phyloP scores from a whole-genome alignment of 2,888 invertebrate genomes.

The Parelbella ahira region DNA sequence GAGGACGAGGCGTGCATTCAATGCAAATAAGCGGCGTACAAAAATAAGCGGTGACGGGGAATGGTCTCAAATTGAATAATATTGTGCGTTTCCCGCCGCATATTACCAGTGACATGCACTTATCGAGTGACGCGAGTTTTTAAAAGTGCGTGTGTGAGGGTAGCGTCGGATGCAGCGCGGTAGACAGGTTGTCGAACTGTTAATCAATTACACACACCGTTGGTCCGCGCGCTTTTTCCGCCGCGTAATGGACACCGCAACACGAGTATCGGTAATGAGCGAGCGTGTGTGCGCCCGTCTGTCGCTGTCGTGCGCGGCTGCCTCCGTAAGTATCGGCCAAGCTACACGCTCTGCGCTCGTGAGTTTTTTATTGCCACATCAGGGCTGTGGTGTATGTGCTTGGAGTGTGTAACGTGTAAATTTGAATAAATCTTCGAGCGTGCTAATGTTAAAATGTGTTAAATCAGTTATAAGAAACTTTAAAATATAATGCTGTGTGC shows the following conservation, averaged over 20 bases:
- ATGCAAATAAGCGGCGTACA: slow-evolving; percentile 46
- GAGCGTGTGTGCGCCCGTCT: slow-evolving; percentile 34
- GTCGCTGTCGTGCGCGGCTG: slow-evolving; percentile 66
- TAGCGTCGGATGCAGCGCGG: no score
- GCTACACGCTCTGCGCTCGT: slow-evolving; percentile 44
- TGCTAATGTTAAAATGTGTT: no score
- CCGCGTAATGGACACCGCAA: slow-evolving; percentile 70
- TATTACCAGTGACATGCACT: slow-evolving; percentile 40
- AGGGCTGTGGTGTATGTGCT: slow-evolving; percentile 1
- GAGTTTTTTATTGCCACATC: slow-evolving; percentile 48
- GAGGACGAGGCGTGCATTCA: slow-evolving; percentile 29
- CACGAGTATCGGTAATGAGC: slow-evolving; percentile 52
- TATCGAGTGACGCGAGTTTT: slow-evolving; percentile 64
- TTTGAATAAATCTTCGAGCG: no score
- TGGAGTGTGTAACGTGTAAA: no score
- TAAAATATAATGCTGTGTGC: no score
- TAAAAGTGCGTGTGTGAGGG: slow-evolving; percentile 36
- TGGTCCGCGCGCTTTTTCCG: slow-evolving; percentile 66
- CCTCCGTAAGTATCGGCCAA: slow-evolving; percentile 57
- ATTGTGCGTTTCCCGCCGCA: slow-evolving; percentile 35
- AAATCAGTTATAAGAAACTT: no score
- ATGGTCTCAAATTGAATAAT: slow-evolving; percentile 33
- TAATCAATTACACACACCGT: slow-evolving; percentile 75
- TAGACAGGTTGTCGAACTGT: slow-evolving; percentile 63
- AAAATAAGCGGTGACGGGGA: slow-evolving; percentile 34